Percentiles rank a stretch among this genome's conserved stretches.
Conservation (phyloP, 2,797 vertebrate species). For the Sylvia borin region DNA sequence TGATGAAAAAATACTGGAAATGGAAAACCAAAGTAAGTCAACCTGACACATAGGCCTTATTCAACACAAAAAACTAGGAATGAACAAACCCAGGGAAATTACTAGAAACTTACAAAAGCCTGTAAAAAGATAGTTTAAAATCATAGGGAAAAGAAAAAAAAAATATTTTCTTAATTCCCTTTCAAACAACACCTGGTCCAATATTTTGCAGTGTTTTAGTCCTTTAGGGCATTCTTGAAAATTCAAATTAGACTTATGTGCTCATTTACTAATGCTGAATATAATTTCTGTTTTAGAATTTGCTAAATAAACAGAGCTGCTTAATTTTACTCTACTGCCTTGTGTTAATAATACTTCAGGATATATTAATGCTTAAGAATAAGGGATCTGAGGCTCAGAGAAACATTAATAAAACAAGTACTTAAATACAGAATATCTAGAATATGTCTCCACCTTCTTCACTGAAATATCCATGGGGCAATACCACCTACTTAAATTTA, state of each 20-base stretch:
- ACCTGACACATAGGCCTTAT: neutral
- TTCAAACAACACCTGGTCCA: neutral
- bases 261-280: neutral
- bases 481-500: neutral
- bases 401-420: neutral
- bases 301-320: neutral
- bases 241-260: neutral
- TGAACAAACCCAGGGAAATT: neutral
- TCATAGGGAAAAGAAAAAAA: neutral
- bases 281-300: neutral
- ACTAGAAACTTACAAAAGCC: neutral
- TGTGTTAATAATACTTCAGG: neutral
- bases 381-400: neutral
- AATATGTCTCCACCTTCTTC: neutral
- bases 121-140: neutral
- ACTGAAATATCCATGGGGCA: neutral
- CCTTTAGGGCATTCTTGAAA: neutral
- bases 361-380: neutral
- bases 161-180: neutral
- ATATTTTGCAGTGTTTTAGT: neutral
- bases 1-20: neutral
- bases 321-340: neutral
- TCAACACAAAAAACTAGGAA: neutral
- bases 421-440: neutral
- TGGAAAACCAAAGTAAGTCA: neutral